Base-by-base conservation (phyloP, 2,113 vertebrate genomes). In the Oncorhynchus masou region DNA sequence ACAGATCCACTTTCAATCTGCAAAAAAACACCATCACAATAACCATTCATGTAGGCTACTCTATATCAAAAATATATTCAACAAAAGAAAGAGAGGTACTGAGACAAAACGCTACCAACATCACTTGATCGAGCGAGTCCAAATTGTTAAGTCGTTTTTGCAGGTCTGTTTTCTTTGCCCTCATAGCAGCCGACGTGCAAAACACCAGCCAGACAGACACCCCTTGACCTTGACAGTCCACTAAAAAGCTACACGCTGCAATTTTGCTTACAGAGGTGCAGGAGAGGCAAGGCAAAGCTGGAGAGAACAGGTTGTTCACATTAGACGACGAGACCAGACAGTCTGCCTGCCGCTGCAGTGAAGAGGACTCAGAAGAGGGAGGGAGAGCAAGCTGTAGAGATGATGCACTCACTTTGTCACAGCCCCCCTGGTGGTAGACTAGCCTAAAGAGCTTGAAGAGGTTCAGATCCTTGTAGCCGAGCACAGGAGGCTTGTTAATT, bases 381-480 rank as follows among this genome's bases (percentile, higher is more conserved):
- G 39, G 20, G 66, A 39, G 66, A 48, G 25, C 29, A n/a, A 0
- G 22, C 7, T 11, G 16, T 31, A 48, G 19, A 68, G 64, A 75
- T 24, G 16, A 16, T 48, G 68, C 20, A 90, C 95, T 96, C 89
- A 98, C 97, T 86, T 90, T 96, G 91, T 95, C 95, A 91, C 97
- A 99, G 90, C 98, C 98, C 77, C 97, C 97, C 81, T 95, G 96
- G 34, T 95, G 94, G 90, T 94, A 94, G 1, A 99, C 98, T 87
- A 99, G 92, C 79, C 97, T 92, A 88, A 97, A 99, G 84, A 99
- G 97, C 80, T 99, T 98, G 92, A 99, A 99, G 83, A 99, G 97
- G 88, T 99, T 98, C 82, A 99, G 94, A 86, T 99, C 97, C 91
- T 99, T 99, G 83, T 99, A 99, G 75, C 98, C 98, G 89, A 99